Evolutionary conservation across 2,797 vertebrate species (phyloP), one percentile per base, ranked within the genome.

Genomic region (Poecilia velifera): DNA sequence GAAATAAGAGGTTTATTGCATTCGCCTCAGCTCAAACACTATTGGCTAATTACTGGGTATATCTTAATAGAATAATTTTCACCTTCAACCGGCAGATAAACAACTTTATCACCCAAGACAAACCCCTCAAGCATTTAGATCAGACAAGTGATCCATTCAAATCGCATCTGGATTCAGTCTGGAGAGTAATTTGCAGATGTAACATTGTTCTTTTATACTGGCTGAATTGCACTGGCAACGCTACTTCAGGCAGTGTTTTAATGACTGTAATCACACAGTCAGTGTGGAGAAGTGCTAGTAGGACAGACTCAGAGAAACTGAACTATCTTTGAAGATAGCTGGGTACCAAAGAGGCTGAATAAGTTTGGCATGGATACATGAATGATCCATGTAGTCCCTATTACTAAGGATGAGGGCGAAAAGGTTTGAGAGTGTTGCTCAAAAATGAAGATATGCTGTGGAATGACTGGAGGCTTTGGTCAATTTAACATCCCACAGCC

Each of bases 161-260:
- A 68, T 72, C 36, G 36, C 85, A 91, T 89, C 89, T 91, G 87
- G 88, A 92, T 87, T 84, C 77, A 75, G 82, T 86, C 76, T 62
- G 28, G 76, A 66, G 84, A 81, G 77, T 81, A 59, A 89, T 86
- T 88, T 84, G 87, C 85, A 90, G 77, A 88, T 90, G 87, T 83
- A 73, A 53, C 70, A 45, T 49, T 84, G 80, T 79, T 81, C 51
- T 4, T 75, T 87, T 73, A 12, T 80, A 77, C 76, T 14, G 1
- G 39, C 72, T 79, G 75, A 74, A 73, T 85, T 87, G 83, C 80
- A 76, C 49, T 0, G 64, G 46, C 74, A 70, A 49, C 62, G 75
- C 73, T 84, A 83, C 78, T 88, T 31, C 51, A 84, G 84, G 76
- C 80, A 53, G 71, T 64, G 53, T 86, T 90, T 83, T 80, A 83